phyloP scores from a whole-genome alignment of 1,140 invertebrate genomes.

The Drosophila guanche region DNA sequence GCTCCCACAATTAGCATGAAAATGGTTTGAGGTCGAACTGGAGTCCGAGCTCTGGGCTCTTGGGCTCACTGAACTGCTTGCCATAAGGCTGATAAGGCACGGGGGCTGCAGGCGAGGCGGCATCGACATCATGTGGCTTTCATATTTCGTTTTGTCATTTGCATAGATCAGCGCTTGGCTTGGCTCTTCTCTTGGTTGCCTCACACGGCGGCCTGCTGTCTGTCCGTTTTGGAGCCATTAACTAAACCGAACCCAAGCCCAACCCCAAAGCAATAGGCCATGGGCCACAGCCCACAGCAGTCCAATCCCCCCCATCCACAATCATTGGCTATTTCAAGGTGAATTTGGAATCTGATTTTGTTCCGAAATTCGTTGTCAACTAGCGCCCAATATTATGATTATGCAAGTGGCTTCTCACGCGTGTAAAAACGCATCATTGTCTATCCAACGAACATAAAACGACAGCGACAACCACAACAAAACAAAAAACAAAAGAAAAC shows the following conservation, averaged over 20 bases:
- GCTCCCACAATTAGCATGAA: slow-evolving; percentile 70
- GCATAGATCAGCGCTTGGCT: slow-evolving; percentile 37
- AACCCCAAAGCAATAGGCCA: slow-evolving; percentile 8
- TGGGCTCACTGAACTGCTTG: too few species aligned
- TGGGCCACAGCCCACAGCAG: slow-evolving; percentile 1
- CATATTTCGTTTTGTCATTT: slow-evolving; percentile 33
- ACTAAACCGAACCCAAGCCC: slow-evolving; percentile 10
- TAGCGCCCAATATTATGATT: slow-evolving; percentile 7
- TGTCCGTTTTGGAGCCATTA: slow-evolving; percentile 30
- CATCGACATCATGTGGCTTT: slow-evolving; percentile 26
- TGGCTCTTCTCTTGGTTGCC: slow-evolving; percentile 7
- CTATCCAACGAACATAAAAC: slow-evolving; percentile 16
- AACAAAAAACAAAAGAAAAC: too few species aligned
- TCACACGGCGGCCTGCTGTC: slow-evolving; percentile 39
- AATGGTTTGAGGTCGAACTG: slow-evolving; percentile 32
- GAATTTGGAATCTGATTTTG: slow-evolving; percentile 9
- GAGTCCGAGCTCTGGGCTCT: neutral
- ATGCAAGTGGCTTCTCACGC: slow-evolving; percentile 16
- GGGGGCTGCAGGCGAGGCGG: neutral
- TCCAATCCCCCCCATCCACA: neutral
- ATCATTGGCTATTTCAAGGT: slow-evolving; percentile 35
- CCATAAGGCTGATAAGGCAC: too few species aligned
- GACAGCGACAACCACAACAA: neutral
- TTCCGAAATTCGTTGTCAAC: slow-evolving; percentile 42
- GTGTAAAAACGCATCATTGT: slow-evolving; percentile 12